Conservation (phyloP, 1,140 invertebrate species). For the Octopus sinensis region DNA sequence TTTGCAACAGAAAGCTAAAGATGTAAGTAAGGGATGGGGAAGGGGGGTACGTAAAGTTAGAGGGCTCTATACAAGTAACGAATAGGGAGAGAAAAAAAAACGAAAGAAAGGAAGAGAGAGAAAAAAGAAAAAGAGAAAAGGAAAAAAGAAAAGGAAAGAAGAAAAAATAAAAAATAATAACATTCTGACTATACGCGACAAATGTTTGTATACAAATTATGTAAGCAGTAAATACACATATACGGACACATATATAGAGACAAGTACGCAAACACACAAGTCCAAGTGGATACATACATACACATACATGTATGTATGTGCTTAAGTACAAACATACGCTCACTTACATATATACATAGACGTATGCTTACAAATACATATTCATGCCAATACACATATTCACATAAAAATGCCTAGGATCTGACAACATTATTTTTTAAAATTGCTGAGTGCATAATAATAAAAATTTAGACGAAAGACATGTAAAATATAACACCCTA, state of each 20-base stretch:
- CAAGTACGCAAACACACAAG: slow-evolving; percentile 26
- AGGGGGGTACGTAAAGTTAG: too few relatives aligned
- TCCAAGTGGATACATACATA: slow-evolving; percentile 24
- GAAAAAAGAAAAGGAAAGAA: not conserved
- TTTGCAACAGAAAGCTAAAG: too few relatives aligned
- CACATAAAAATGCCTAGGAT: slow-evolving; percentile 30
- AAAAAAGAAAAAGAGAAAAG: not conserved
- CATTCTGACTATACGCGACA: too few relatives aligned
- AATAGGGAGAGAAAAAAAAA: not conserved
- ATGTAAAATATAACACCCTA: too few relatives aligned
- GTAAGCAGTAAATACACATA: not conserved
- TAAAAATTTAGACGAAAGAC: too few relatives aligned
- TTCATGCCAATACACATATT: slow-evolving; percentile 25
- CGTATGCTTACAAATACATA: not conserved
- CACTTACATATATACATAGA: not conserved
- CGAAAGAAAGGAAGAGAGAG: not conserved
- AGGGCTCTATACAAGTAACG: too few relatives aligned
- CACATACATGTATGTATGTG: slow-evolving; percentile 25
- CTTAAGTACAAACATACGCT: too few relatives aligned
- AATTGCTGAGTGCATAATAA: too few relatives aligned
- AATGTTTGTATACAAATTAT: too few relatives aligned
- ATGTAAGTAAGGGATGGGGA: too few relatives aligned
- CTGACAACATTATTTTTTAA: too few relatives aligned
- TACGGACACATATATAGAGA: not conserved
- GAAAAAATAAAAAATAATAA: not conserved